These are phyloP conservation scores for Siniperca chuatsi DNA, from an alignment of 2,113 vertebrate species.

Conservation along the genomic window DNA sequence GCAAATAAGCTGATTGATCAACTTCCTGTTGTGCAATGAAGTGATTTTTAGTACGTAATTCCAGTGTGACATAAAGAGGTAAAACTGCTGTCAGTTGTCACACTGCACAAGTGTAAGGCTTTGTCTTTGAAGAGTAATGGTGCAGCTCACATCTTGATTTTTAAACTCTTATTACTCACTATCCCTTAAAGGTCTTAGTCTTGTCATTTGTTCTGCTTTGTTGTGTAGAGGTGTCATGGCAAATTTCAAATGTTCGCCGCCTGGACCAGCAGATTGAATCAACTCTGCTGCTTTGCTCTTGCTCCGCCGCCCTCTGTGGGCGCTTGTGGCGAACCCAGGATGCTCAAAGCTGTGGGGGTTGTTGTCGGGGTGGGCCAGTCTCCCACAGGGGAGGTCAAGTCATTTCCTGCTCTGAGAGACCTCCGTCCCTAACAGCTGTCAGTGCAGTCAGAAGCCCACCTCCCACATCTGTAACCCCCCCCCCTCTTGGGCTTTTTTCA, in stretches of 20 bases:
- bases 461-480: constrained; percentile 73
- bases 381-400: constrained; percentile 84
- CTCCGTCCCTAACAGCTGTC: constrained; percentile 86
- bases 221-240: background rate
- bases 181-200: background rate
- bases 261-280: constrained; percentile 10
- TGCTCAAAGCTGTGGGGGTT: constrained; percentile 78
- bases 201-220: background rate
- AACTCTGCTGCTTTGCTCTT: background rate
- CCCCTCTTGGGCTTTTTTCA: constrained; percentile 40
- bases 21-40: constrained; percentile 58
- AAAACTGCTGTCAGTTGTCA: background rate
- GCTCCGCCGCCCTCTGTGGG: constrained; percentile 55
- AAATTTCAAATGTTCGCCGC: background rate
- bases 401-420: constrained; percentile 85
- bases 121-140: background rate
- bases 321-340: constrained; percentile 70
- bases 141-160: constrained; percentile 10
- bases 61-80: background rate
- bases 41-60: background rate
- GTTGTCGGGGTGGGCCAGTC: constrained; percentile 74
- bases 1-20: constrained; percentile 49
- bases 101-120: background rate
- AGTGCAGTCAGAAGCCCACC: constrained; percentile 80
- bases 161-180: background rate